A percentile compares a stretch with the other conserved stretches of the same genome.
Conservation (phyloP, 2,113 vertebrate species). For the Corydoras sp. region DNA sequence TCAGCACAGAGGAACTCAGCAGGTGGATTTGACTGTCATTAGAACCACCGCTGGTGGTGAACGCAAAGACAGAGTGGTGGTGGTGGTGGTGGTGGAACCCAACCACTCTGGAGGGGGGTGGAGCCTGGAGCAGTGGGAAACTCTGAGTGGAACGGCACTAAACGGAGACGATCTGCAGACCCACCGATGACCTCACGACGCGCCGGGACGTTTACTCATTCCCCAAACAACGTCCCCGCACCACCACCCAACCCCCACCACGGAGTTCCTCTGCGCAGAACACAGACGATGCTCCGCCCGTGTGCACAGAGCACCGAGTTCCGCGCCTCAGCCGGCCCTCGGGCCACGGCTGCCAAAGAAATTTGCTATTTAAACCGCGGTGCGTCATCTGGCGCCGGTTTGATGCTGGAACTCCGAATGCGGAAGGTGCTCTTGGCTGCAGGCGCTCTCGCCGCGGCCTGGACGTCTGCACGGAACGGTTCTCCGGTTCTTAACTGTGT, state of each 20-base stretch:
- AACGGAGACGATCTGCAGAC: constrained; percentile 32
- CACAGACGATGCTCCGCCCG: background rate
- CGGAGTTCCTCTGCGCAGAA: background rate
- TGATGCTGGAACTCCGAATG: no score
- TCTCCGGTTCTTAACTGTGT: no score
- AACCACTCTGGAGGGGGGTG: no score
- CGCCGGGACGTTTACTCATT: constrained; percentile 35
- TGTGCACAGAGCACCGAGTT: constrained; percentile 9
- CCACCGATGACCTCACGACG: constrained; percentile 29
- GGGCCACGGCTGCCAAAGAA: background rate
- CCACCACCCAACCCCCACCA: background rate
- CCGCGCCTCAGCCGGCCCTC: background rate
- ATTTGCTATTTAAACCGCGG: background rate
- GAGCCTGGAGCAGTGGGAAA: constrained; percentile 18
- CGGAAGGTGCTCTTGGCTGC: no score
- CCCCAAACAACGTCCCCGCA: background rate
- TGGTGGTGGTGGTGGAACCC: no score
- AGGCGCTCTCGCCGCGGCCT: no score
- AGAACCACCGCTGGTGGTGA: background rate
- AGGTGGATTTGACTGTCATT: constrained; percentile 2
- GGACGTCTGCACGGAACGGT: no score
- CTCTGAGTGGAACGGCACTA: constrained; percentile 29
- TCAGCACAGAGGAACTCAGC: constrained; percentile 16
- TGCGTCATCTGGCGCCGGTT: background rate
- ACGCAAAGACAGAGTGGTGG: constrained; percentile 25